Conservation (phyloP, 2,888 invertebrate species). For the Emmelina monodactyla region DNA sequence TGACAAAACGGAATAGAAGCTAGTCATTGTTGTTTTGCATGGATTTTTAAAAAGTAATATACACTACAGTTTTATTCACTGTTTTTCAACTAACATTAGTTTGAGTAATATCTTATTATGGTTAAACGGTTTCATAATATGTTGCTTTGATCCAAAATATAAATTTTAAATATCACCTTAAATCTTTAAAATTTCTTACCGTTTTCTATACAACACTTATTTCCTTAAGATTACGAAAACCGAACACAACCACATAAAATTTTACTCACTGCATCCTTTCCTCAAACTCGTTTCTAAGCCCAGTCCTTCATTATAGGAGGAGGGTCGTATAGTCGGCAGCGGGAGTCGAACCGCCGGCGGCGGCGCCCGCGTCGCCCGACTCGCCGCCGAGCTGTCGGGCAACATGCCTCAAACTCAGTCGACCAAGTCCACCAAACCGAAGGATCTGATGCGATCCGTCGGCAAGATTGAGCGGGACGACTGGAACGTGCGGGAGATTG, state of each 20-base stretch:
- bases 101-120: no score
- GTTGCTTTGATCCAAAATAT: no score
- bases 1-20: no score
- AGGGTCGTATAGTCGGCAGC: slow-evolving; percentile 42
- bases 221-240: no score
- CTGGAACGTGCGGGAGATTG: slow-evolving; percentile 91
- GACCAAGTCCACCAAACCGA: slow-evolving; percentile 70
- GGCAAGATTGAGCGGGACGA: slow-evolving; percentile 89
- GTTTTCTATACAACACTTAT: no score
- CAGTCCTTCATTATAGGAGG: slow-evolving; percentile 29
- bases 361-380: slow-evolving; percentile 40
- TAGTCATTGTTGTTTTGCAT: no score
- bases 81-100: no score
- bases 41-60: no score
- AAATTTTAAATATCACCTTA: no score
- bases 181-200: no score
- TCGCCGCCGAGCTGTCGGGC: slow-evolving; percentile 80
- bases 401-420: slow-evolving; percentile 35
- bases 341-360: slow-evolving; percentile 34
- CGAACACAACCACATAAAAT: background rate
- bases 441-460: slow-evolving; percentile 85
- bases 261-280: background rate
- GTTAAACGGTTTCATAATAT: no score
- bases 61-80: no score
- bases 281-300: background rate